Evolutionary conservation across 2,888 invertebrate genomes (phyloP).

Genomic region (Cremastobaeus sp.): DNA sequence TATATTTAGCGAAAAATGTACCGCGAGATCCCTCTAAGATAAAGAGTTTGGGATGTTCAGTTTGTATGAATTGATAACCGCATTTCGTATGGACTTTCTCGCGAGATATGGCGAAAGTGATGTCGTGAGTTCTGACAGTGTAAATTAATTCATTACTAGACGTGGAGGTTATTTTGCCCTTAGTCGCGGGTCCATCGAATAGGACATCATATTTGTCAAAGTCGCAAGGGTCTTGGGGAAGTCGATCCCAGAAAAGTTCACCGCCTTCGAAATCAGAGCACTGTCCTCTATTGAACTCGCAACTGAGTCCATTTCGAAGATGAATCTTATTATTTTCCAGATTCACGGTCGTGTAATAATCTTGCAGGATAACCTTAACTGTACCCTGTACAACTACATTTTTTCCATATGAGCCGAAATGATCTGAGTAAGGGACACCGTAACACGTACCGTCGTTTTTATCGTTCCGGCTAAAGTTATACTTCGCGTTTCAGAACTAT

Average conservation of each 20-base stretch:
- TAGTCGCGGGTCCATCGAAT: slow-evolving; percentile 49
- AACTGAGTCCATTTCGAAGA: slow-evolving; percentile 22
- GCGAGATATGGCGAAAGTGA: slow-evolving; percentile 53
- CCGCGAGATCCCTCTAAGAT: slow-evolving; percentile 28
- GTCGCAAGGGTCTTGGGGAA: slow-evolving; percentile 28
- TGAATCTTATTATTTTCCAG: slow-evolving; percentile 31
- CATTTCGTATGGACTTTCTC: slow-evolving; percentile 13
- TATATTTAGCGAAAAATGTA: neutral
- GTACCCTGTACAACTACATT: slow-evolving; percentile 51
- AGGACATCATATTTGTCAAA: slow-evolving; percentile 46
- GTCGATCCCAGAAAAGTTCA: slow-evolving; percentile 35
- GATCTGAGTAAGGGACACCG: slow-evolving; percentile 57
- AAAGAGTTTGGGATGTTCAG: slow-evolving; percentile 41
- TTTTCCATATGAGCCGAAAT: slow-evolving; percentile 50
- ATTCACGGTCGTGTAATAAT: slow-evolving; percentile 17
- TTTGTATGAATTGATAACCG: slow-evolving; percentile 21
- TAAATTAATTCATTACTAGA: slow-evolving; percentile 17
- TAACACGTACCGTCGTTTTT: slow-evolving; percentile 38
- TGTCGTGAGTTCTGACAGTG: slow-evolving; percentile 26
- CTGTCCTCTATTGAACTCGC: slow-evolving; percentile 1
- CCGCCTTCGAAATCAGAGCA: slow-evolving; percentile 52
- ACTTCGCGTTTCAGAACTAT: slow-evolving; percentile 16
- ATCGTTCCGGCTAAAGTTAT: slow-evolving; percentile 35
- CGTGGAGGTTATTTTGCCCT: neutral
- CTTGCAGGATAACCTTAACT: slow-evolving; percentile 14